Evolutionary conservation across 1,140 invertebrate species (phyloP).

Genomic region (Ylistrum balloti): DNA sequence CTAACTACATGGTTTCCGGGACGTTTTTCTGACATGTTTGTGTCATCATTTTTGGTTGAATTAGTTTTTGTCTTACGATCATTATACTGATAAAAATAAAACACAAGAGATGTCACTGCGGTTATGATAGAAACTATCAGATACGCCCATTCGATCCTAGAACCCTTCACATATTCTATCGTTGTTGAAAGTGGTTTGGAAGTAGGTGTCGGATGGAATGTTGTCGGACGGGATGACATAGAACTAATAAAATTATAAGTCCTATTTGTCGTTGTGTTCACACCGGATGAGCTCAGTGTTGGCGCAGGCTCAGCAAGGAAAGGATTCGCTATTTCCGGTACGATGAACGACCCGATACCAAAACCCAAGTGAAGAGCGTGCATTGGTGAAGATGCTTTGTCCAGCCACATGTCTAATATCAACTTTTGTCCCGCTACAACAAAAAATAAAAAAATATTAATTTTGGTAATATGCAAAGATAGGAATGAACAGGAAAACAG

Average conservation of each 20-base stretch:
- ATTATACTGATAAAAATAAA: conserved; percentile 63
- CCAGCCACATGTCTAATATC: conserved; percentile 67
- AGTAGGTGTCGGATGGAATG: background rate
- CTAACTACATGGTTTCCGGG: background rate
- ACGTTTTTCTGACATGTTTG: background rate
- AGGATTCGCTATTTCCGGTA: conserved; percentile 71
- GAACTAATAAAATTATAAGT: background rate
- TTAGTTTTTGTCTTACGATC: background rate
- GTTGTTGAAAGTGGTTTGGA: conserved; percentile 27
- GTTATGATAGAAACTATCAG: conserved; percentile 64
- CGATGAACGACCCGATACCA: conserved; percentile 73
- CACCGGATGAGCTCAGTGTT: background rate
- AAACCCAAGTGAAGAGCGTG: conserved; percentile 73
- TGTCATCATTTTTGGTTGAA: background rate
- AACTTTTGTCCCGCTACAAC: conserved; percentile 70
- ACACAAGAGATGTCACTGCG: conserved; percentile 56
- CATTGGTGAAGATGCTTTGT: conserved; percentile 66
- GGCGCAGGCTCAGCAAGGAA: conserved; percentile 65
- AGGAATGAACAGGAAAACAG: no score
- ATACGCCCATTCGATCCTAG: conserved; percentile 68
- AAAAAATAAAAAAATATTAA: background rate
- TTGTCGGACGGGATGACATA: background rate
- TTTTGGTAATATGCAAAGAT: no score
- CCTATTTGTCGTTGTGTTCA: background rate
- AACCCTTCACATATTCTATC: conserved; percentile 56